Conservation (phyloP, 2,888 invertebrate genomes). For the Strigamia transsilvanica region DNA sequence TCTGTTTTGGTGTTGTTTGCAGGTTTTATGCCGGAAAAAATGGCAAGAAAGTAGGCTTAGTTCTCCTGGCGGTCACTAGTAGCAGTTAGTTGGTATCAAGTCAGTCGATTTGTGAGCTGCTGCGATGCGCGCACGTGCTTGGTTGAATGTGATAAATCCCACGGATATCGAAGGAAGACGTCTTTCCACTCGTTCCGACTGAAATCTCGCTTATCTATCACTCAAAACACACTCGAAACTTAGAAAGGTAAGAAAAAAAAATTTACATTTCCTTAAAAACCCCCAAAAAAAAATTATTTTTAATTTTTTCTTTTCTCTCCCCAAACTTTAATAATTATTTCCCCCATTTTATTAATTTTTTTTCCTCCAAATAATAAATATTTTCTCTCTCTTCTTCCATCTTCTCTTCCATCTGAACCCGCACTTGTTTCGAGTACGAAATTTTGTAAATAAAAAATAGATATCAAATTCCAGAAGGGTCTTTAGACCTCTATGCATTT, state of each 20-base stretch:
- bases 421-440: too few species aligned
- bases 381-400: too few species aligned
- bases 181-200: not conserved
- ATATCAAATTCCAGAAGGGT: not conserved
- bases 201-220: not conserved
- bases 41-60: not conserved
- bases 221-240: not conserved
- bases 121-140: conserved; percentile 31
- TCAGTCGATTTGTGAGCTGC: conserved; percentile 27
- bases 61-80: conserved; percentile 31
- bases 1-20: not conserved
- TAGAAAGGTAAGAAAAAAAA: conserved; percentile 1
- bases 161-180: conserved; percentile 18
- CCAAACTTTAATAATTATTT: too few species aligned
- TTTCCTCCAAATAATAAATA: too few species aligned
- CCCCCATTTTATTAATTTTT: too few species aligned
- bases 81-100: not conserved
- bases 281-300: too few species aligned
- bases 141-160: not conserved
- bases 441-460: too few species aligned
- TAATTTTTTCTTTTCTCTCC: too few species aligned
- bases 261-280: not conserved
- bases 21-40: not conserved
- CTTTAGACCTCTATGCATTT: conserved; percentile 12
- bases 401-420: too few species aligned